Conservation (phyloP, 2,797 vertebrate species). For the Lepidocolaptes lacrymiger region DNA sequence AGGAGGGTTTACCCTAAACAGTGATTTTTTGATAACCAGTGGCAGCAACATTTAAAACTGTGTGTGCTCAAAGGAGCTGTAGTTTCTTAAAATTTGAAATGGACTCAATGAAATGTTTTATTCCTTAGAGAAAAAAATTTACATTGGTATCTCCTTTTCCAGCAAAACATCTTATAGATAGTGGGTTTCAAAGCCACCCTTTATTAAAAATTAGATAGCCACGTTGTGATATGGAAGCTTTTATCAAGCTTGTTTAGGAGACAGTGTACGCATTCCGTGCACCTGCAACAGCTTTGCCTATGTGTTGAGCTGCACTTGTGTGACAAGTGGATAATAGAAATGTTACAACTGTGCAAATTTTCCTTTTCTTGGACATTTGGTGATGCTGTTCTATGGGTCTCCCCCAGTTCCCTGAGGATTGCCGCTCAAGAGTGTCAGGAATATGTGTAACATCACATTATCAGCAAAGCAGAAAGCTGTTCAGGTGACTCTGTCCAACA, state of each 20-base stretch:
- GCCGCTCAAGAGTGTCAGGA: neutral
- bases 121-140: neutral
- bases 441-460: neutral
- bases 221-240: neutral
- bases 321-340: neutral
- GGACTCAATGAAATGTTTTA: neutral
- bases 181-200: neutral
- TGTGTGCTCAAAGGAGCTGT: neutral
- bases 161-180: neutral
- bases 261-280: fast-evolving
- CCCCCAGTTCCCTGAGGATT: neutral
- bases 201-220: neutral
- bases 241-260: neutral
- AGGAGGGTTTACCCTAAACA: neutral
- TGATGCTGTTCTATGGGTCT: neutral
- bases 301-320: neutral
- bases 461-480: neutral
- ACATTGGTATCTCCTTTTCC: neutral
- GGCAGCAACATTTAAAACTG: neutral
- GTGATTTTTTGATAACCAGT: neutral
- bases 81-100: neutral
- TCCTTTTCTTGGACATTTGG: neutral
- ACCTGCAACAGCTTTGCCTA: neutral
- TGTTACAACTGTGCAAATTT: neutral
- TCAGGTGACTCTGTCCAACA: neutral